These are phyloP conservation scores for Epizoanthus stellaris DNA, from an alignment of 92 coral and sea anemone species.

Conservation along the genomic window DNA sequence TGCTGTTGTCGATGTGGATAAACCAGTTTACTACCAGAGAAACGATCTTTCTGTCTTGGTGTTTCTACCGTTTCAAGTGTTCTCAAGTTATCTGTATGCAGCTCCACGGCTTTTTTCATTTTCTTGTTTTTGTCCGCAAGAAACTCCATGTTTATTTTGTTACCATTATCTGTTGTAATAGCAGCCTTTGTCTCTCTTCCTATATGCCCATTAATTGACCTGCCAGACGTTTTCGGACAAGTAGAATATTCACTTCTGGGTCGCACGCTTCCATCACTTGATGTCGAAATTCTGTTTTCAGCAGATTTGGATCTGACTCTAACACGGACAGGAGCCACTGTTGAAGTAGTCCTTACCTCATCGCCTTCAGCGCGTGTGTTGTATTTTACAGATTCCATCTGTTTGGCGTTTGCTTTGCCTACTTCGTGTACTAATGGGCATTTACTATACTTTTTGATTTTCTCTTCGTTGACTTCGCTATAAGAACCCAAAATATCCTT, in stretches of 20 bases:
- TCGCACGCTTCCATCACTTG: too few relatives aligned
- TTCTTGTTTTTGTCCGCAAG: too few relatives aligned
- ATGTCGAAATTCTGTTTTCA: not conserved
- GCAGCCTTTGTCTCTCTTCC: too few relatives aligned
- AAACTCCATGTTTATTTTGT: too few relatives aligned
- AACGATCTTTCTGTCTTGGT: not conserved
- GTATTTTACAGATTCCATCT: not conserved
- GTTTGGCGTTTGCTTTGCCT: not conserved
- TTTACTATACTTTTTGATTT: not conserved
- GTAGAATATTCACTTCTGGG: too few relatives aligned
- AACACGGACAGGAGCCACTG: not conserved
- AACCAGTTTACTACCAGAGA: not conserved
- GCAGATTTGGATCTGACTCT: not conserved
- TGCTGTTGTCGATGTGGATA: not conserved
- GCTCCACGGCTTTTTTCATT: too few relatives aligned
- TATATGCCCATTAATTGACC: too few relatives aligned
- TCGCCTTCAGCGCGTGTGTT: not conserved
- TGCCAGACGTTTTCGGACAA: too few relatives aligned
- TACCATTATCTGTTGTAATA: too few relatives aligned
- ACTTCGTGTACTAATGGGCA: not conserved
- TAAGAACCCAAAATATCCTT: not conserved
- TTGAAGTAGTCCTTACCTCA: too few relatives aligned
- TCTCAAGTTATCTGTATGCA: not conserved
- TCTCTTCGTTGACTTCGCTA: not conserved
- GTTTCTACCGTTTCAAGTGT: not conserved